phyloP scores from a whole-genome alignment of 2,113 vertebrate species.

The Typhlomys cinereus region DNA sequence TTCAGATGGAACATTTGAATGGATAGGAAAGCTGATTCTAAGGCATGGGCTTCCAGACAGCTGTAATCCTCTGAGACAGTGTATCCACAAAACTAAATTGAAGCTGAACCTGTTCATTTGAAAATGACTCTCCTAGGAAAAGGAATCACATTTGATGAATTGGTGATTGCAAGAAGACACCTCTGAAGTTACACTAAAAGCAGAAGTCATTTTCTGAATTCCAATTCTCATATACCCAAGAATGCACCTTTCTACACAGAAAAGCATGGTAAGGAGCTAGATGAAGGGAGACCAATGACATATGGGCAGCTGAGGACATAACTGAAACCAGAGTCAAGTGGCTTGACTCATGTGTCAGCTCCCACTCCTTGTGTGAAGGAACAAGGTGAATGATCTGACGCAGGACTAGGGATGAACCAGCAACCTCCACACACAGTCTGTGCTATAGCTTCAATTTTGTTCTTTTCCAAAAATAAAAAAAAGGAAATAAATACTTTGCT shows the following conservation, averaged over 20 bases:
- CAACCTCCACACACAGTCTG: not conserved
- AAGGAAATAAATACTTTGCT: not conserved
- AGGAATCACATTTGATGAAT: not conserved
- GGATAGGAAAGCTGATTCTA: not conserved
- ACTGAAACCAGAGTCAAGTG: not conserved
- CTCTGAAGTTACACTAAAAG: not conserved
- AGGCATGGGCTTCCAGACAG: not conserved
- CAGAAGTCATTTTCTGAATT: not conserved
- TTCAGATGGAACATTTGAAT: not conserved
- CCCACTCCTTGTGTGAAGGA: not conserved
- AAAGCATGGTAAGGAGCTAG: constrained; percentile 20
- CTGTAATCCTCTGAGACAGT: not conserved
- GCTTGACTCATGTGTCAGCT: not conserved
- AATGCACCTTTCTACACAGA: not conserved
- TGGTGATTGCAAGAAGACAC: not conserved
- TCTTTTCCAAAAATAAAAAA: not conserved
- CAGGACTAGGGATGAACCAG: not conserved
- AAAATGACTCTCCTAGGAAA: not conserved
- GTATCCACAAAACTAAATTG: not conserved
- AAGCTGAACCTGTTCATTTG: not conserved
- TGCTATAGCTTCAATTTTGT: not conserved
- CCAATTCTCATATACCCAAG: not conserved
- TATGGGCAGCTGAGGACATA: not conserved
- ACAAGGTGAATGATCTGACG: not conserved
- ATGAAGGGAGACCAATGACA: not conserved